Percentiles rank a stretch among this genome's conserved stretches.
These are phyloP conservation scores for Mesocricetus auratus DNA, from an alignment of 2,113 vertebrate genomes.

Conservation along the genomic window DNA sequence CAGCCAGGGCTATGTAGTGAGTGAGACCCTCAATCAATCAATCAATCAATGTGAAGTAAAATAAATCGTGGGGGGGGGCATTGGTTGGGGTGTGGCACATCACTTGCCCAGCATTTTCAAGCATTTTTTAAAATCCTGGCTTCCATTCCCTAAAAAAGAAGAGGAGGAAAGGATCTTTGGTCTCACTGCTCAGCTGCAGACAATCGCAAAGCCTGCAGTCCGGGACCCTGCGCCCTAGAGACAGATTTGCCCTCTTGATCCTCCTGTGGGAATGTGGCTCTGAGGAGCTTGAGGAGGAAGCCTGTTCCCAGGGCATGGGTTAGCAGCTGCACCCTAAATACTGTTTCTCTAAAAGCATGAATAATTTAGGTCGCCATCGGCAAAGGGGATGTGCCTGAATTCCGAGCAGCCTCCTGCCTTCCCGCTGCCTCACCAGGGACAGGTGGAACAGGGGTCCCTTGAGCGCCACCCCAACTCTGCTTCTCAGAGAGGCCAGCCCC, in stretches of 20 bases:
- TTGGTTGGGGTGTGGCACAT: background rate
- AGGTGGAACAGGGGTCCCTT: background rate
- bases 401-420: background rate
- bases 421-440: background rate
- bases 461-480: background rate
- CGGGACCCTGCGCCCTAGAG: too few species aligned
- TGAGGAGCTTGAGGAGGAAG: background rate
- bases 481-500: background rate
- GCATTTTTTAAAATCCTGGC: background rate
- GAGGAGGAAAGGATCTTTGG: background rate
- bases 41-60: background rate
- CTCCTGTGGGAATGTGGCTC: background rate
- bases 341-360: conserved; percentile 39
- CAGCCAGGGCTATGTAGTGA: background rate
- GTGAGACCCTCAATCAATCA: background rate
- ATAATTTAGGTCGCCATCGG: conserved; percentile 66
- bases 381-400: conserved; percentile 6
- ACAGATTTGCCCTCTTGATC: background rate
- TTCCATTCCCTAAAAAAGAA: background rate
- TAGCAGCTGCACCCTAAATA: conserved; percentile 58
- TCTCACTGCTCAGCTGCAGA: background rate
- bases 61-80: background rate
- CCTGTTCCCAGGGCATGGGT: background rate
- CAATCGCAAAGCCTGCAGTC: too few species aligned
- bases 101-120: background rate